Percentiles rank a stretch among this genome's conserved stretches.
Conservation (phyloP, 2,113 vertebrate genomes). For the Oncorhynchus masou region DNA sequence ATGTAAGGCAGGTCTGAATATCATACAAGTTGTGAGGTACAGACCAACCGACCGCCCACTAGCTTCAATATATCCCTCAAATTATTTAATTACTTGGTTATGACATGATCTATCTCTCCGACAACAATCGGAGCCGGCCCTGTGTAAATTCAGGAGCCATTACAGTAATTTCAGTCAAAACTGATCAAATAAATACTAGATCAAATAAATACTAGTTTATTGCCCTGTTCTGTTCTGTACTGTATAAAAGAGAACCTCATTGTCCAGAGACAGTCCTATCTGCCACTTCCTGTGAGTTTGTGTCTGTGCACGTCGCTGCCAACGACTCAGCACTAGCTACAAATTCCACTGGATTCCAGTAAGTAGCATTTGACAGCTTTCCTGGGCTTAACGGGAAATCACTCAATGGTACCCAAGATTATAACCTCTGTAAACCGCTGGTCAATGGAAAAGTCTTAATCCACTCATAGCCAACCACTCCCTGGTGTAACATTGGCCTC, state of each 20-base stretch:
- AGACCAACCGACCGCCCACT: constrained; percentile 50
- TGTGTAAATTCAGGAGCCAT: constrained; percentile 54
- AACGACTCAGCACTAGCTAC: constrained; percentile 46
- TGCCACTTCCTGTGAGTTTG: constrained; percentile 46
- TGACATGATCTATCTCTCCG: constrained; percentile 62
- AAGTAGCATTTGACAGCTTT: constrained; percentile 68
- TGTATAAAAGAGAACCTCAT: constrained; percentile 45
- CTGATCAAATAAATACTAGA: constrained; percentile 60
- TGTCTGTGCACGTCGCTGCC: constrained; percentile 36
- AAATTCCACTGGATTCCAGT: constrained; percentile 69
- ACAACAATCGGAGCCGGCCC: constrained; percentile 60
- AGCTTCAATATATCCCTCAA: constrained; percentile 66
- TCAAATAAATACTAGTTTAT: constrained; percentile 65
- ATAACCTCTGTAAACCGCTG: constrained; percentile 68
- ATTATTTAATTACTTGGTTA: constrained; percentile 61
- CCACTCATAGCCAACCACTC: constrained; percentile 60
- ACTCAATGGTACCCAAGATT: constrained; percentile 72
- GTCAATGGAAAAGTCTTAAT: constrained; percentile 73
- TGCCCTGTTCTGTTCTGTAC: constrained; percentile 14
- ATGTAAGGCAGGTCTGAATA: constrained; percentile 60
- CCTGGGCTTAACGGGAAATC: constrained; percentile 73
- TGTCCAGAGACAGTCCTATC: constrained; percentile 53
- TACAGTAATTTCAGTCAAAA: constrained; percentile 49
- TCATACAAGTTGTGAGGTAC: constrained; percentile 49
- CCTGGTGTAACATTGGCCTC: constrained; percentile 60